Percentiles rank a stretch among this genome's conserved stretches.
These are phyloP conservation scores for Amblyornis subalaris DNA, from an alignment of 2,113 vertebrate species.

Conservation along the genomic window DNA sequence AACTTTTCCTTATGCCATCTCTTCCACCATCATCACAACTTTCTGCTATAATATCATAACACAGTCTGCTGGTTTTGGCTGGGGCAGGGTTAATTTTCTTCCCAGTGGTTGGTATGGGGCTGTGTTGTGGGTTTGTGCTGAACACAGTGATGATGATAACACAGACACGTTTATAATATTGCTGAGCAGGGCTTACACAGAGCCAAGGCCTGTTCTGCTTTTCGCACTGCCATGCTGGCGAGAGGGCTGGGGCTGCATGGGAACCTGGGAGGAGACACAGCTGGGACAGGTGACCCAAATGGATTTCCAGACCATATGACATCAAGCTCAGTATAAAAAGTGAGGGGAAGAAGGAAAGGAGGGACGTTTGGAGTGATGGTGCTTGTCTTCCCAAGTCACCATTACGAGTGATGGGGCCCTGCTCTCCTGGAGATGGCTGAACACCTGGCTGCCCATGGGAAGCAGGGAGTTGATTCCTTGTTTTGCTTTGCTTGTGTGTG, in stretches of 20 bases:
- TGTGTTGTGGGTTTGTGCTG: not conserved
- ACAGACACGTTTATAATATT: not conserved
- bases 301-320: not conserved
- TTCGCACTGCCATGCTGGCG: accelerated
- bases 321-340: accelerated
- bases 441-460: not conserved
- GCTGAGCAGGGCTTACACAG: not conserved
- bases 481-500: not conserved
- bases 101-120: not conserved
- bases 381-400: not conserved
- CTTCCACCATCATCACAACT: not conserved
- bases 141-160: not conserved
- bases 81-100: not conserved
- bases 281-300: not conserved
- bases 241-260: not conserved
- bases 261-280: not conserved
- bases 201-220: not conserved
- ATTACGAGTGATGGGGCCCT: not conserved
- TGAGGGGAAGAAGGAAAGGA: not conserved
- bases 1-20: not conserved
- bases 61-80: not conserved
- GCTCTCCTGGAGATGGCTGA: not conserved
- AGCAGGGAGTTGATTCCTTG: not conserved
- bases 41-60: not conserved
- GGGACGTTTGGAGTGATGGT: accelerated